A percentile compares a stretch with the other conserved stretches of the same genome.
Conservation (phyloP, 2,888 invertebrate genomes). For the Eumacrocentrus americanus region DNA sequence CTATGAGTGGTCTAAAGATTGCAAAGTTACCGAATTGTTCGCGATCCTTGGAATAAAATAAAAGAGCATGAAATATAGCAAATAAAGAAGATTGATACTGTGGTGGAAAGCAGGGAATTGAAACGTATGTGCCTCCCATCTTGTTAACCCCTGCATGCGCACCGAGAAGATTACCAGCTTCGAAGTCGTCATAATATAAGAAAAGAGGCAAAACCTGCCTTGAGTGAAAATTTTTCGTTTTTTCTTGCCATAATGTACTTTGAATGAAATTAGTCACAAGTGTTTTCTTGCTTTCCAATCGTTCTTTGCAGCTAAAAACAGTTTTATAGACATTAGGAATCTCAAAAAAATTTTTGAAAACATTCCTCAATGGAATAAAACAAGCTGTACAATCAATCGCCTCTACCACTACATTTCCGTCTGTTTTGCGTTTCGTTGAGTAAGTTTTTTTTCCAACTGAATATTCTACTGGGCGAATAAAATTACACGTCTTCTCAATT, state of each 20-base stretch:
- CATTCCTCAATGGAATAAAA: neutral
- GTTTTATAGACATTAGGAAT: neutral
- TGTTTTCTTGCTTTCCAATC: constrained; percentile 7
- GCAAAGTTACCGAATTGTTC: constrained; percentile 16
- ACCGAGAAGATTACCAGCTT: constrained; percentile 30
- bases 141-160: constrained; percentile 30
- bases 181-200: constrained; percentile 30
- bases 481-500: neutral
- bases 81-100: constrained; percentile 19
- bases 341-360: constrained; percentile 11
- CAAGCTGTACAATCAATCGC: no score
- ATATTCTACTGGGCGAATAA: neutral
- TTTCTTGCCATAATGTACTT: constrained; percentile 28
- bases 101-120: constrained; percentile 31
- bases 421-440: no score
- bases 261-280: constrained; percentile 26
- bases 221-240: constrained; percentile 18
- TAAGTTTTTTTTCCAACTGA: neutral
- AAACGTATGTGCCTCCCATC: constrained; percentile 27
- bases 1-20: constrained; percentile 25
- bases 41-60: constrained; percentile 27
- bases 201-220: constrained; percentile 30
- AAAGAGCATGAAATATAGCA: constrained; percentile 27
- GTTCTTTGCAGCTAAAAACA: neutral
- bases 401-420: no score